These are phyloP conservation scores for Rhabdornis inornatus DNA, from an alignment of 2,113 vertebrate species.

Conservation along the genomic window DNA sequence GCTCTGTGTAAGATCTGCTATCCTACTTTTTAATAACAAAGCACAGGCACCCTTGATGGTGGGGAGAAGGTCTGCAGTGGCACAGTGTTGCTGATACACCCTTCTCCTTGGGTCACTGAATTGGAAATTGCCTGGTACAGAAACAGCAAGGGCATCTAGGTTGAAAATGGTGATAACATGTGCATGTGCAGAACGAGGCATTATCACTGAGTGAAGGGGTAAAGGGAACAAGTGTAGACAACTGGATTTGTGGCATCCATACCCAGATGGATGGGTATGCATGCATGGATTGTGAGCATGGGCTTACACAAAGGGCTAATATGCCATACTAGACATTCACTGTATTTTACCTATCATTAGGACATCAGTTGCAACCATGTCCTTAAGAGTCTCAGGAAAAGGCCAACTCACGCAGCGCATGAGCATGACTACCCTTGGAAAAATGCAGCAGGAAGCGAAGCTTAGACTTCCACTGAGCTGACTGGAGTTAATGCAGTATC, in stretches of 20 bases:
- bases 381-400: not conserved
- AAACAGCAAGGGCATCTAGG: not conserved
- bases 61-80: not conserved
- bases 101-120: not conserved
- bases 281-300: not conserved
- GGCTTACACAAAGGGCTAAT: not conserved
- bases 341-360: not conserved
- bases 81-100: not conserved
- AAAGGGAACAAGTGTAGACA: rapidly evolving
- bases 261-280: too few relatives aligned
- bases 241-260: not conserved
- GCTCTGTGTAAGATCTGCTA: not conserved
- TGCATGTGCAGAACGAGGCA: rapidly evolving
- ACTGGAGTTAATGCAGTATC: rapidly evolving
- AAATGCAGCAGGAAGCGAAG: not conserved
- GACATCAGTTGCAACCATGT: not conserved
- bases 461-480: not conserved
- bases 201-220: not conserved
- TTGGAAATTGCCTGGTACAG: not conserved
- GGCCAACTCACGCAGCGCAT: rapidly evolving
- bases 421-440: not conserved
- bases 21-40: not conserved
- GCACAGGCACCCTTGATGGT: not conserved
- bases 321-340: not conserved
- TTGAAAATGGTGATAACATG: not conserved